Base-by-base conservation (phyloP, 2,888 invertebrate species). In the Trichopoda pennipes region DNA sequence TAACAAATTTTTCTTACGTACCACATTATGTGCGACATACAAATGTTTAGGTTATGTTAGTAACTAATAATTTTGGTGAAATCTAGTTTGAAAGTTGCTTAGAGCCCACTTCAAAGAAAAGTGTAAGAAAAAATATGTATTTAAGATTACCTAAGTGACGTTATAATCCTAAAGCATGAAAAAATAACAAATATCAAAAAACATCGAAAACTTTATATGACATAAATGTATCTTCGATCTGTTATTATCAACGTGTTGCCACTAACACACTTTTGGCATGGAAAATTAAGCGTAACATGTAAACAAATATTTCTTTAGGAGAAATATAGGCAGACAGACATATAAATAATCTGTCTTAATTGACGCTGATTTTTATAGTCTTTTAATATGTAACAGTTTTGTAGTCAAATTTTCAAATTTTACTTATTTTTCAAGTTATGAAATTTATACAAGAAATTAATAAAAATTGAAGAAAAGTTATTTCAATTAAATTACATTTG, bases 81-180 rank as follows among this genome's bases (percentile, higher is more conserved):
- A 73, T 73, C 72, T 77, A 21, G 61, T 81, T 77, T 64, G 73
- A 77, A 77, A 77, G 69, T 81, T 63, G 77, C 56, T 63, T 77
- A 69, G 23, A 55, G 42, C n/a, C 47, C 32, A 55, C 38, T 63
- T n/a, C 28, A 19, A 60, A 60, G 42, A 47, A 64, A 44, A 32
- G 3, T 6, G n/a, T 28, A 28, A 28, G 7, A 28, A 4, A 44
- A 44, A n/a, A 12, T 12, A 32, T 32, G 3, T 21, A 42, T 23
- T 66, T 19, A 10, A 74, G 58, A 66, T 58, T 49, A 49, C 35
- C 63, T 47, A 69, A 77, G 61, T 70, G 35, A 42, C 38, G 21
- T 76, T 42, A 60, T n/a, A 61, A 38, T 56, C 10, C 9, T 2
- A 49, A 10, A 49, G 32, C 21, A 56, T n/a, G 35, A 38, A 61